Base-by-base conservation (phyloP, 2,888 invertebrate genomes). In the Balanococcus diminutus region DNA sequence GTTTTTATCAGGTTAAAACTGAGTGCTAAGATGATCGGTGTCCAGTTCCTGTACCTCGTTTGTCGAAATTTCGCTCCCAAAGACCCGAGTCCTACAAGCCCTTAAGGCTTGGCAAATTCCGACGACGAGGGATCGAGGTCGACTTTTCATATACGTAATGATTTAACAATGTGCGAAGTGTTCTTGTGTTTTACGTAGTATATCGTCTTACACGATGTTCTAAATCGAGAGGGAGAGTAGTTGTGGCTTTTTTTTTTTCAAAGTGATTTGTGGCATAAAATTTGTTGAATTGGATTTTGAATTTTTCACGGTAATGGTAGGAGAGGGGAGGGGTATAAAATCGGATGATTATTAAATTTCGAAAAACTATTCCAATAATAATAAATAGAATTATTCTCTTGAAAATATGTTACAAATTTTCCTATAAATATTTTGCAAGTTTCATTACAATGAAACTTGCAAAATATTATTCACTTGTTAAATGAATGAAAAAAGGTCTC, bases 1-100 rank as follows among this genome's bases (percentile, higher is more conserved):
- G 46, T 56, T 82, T n/a, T 82, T 82, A 82, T 82, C 82, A 31
- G 31, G 82, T 82, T 82, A 82, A 51, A 82, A 31, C 22, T 81
- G 81, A 31, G 39, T 81, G 81, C 19, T 22, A 81, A 39, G 46
- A 82, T 82, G 82, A 82, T 82, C 82, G 82, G 31, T 82, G 82
- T 82, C 82, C 82, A 56, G 56, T 56, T 46, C n/a, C 56, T 16
- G 14, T 42, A 42, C 8, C 56, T 56, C 56, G 56, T 56, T 56
- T 56, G 56, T 56, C 56, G 56, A 56, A 56, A 9, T 56, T 56
- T 56, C 22, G 16, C 56, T 14, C 22, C n/a, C n/a, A n/a, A n/a
- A n/a, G n/a, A n/a, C n/a, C 56, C 9, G 56, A 1, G 6, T 8
- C 56, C 56, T 56, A 56, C n/a, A n/a, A n/a, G n/a, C 56, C 56